phyloP scores from a whole-genome alignment of 2,888 invertebrate genomes.

The Yponomeuta sedellus region DNA sequence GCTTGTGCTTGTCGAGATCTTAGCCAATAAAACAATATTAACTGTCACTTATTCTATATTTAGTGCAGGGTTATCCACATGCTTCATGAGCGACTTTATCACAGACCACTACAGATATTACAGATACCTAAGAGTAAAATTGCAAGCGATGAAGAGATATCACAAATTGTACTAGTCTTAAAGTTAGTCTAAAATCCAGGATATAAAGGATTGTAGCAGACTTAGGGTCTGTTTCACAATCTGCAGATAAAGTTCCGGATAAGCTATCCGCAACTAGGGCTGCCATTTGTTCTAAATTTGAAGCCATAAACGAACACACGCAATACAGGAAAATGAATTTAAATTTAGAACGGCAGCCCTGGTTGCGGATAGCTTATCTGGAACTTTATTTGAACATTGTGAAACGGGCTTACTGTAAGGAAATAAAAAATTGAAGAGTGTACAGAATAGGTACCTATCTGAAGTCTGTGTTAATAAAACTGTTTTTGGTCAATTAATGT shows the following conservation, averaged over 20 bases:
- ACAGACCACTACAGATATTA: constrained; percentile 44
- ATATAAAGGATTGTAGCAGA: neutral
- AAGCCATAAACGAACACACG: too few relatives aligned
- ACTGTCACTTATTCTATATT: constrained; percentile 25
- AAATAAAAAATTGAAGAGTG: neutral
- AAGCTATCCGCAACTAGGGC: too few relatives aligned
- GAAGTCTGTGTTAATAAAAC: constrained; percentile 18
- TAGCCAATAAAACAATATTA: constrained; percentile 17
- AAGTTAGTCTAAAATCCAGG: neutral
- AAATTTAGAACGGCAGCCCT: too few relatives aligned
- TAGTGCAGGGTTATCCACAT: constrained; percentile 50
- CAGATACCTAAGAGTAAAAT: constrained; percentile 16
- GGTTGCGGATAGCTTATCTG: too few relatives aligned
- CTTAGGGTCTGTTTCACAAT: too few relatives aligned
- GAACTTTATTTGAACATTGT: too few relatives aligned
- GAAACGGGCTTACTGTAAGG: neutral
- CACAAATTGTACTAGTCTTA: neutral
- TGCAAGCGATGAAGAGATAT: constrained; percentile 19
- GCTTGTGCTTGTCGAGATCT: too few relatives aligned
- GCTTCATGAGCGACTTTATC: constrained; percentile 41
- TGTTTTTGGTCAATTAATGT: constrained; percentile 15
- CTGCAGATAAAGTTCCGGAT: too few relatives aligned
- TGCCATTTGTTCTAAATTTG: too few relatives aligned
- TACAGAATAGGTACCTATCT: constrained; percentile 21
- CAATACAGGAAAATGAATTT: too few relatives aligned